These are phyloP conservation scores for Anabacerthia variegaticeps DNA, from an alignment of 2,797 vertebrate species.

Conservation along the genomic window DNA sequence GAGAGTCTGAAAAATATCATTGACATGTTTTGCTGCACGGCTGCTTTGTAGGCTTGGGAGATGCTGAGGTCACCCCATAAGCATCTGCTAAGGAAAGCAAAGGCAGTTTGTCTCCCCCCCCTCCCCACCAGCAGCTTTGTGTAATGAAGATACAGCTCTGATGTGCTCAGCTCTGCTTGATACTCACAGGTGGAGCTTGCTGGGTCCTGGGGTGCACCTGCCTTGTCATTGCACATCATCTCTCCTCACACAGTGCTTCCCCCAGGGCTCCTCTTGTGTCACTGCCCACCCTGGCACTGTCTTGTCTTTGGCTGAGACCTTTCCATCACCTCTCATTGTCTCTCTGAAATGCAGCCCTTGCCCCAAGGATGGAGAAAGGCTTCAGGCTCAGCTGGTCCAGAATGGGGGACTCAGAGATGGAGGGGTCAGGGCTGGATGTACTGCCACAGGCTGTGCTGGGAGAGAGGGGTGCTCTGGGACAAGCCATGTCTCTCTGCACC, in stretches of 20 bases:
- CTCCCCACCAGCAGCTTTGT: not conserved
- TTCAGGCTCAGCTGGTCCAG: not conserved
- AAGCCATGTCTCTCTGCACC: not conserved
- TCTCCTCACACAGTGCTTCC: rapidly evolving
- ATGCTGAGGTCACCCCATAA: not conserved
- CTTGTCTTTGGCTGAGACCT: not conserved
- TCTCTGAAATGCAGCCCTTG: not conserved
- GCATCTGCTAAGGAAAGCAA: not conserved
- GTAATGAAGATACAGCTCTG: rapidly evolving
- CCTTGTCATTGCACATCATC: rapidly evolving
- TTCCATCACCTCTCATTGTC: not conserved
- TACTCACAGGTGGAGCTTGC: not conserved
- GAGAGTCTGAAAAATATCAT: not conserved
- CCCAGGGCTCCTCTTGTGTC: not conserved
- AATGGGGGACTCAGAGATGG: rapidly evolving
- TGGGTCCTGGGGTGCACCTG: not conserved
- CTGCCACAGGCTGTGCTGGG: not conserved
- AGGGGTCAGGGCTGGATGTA: not conserved
- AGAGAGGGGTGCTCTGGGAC: not conserved
- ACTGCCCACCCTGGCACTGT: not conserved
- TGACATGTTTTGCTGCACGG: not conserved
- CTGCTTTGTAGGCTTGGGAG: not conserved
- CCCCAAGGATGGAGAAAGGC: not conserved
- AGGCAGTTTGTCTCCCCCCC: not conserved
- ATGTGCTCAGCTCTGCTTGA: not conserved